Conservation (phyloP, 2,797 vertebrate species). For the Clamator glandarius region DNA sequence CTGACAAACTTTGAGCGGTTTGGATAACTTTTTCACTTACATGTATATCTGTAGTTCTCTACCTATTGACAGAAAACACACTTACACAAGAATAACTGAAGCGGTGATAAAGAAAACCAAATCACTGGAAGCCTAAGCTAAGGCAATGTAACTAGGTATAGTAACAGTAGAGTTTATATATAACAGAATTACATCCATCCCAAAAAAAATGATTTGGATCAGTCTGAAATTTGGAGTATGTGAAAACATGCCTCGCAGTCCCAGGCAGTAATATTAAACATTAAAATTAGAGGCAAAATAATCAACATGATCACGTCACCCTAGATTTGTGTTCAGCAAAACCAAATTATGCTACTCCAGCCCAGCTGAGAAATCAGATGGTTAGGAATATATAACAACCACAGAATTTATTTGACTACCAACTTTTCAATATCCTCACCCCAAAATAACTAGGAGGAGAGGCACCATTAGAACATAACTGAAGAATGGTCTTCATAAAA, state of each 20-base stretch:
- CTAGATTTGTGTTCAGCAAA: not conserved
- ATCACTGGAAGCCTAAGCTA: not conserved
- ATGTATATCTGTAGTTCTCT: not conserved
- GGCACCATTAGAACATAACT: constrained; percentile 2
- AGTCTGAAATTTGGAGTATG: not conserved
- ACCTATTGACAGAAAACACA: not conserved
- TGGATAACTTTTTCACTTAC: not conserved
- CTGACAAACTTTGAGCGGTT: not conserved
- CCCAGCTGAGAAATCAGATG: not conserved
- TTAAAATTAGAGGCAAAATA: not conserved
- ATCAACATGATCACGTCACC: not conserved
- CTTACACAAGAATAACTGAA: not conserved
- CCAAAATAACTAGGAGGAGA: constrained; percentile 33
- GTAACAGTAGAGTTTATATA: not conserved
- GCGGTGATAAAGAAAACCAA: not conserved
- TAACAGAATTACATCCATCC: not conserved
- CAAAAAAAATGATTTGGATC: not conserved
- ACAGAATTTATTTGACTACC: constrained; percentile 3
- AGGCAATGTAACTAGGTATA: not conserved
- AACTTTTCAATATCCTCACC: constrained; percentile 38
- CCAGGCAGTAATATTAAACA: not conserved
- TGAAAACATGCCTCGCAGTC: not conserved
- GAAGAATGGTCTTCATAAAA: constrained; percentile 59
- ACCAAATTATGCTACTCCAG: not conserved
- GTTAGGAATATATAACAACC: not conserved